Conservation (phyloP, 2,797 vertebrate genomes). For the Sibirionetta formosa region DNA sequence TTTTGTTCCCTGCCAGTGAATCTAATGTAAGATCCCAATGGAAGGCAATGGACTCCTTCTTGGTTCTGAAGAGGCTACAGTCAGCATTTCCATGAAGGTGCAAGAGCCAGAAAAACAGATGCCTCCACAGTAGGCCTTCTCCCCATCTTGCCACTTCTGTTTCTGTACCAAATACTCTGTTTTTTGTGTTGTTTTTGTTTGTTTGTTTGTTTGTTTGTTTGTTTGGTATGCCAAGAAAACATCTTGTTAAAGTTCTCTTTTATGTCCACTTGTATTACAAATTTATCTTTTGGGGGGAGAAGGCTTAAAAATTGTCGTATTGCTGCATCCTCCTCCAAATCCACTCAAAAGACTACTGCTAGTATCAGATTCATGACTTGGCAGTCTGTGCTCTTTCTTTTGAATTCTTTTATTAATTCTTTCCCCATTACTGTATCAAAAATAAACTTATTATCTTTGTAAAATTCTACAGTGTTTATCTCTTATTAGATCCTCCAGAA, state of each 20-base stretch:
- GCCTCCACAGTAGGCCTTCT: not conserved
- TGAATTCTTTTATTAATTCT: not conserved
- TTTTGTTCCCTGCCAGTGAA: not conserved
- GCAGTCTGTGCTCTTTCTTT: not conserved
- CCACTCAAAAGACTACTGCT: not conserved
- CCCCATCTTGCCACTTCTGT: not conserved
- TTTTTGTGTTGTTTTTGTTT: not conserved
- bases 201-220: no score
- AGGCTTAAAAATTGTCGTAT: not conserved
- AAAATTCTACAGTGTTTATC: slow-evolving; percentile 35
- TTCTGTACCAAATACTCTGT: not conserved
- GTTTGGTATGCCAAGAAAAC: not conserved
- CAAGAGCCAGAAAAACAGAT: not conserved
- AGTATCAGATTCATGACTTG: not conserved
- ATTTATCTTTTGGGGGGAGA: not conserved
- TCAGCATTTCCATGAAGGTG: not conserved
- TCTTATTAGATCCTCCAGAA: not conserved
- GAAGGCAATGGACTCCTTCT: not conserved
- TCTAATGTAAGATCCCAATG: not conserved
- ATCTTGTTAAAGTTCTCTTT: not conserved
- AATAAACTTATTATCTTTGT: slow-evolving; percentile 17
- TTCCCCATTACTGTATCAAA: slow-evolving; percentile 1
- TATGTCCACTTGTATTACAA: not conserved
- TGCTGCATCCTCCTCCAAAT: not conserved
- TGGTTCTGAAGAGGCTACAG: not conserved